phyloP scores from a whole-genome alignment of 2,888 invertebrate genomes.

The Gandaritis pyraliata region DNA sequence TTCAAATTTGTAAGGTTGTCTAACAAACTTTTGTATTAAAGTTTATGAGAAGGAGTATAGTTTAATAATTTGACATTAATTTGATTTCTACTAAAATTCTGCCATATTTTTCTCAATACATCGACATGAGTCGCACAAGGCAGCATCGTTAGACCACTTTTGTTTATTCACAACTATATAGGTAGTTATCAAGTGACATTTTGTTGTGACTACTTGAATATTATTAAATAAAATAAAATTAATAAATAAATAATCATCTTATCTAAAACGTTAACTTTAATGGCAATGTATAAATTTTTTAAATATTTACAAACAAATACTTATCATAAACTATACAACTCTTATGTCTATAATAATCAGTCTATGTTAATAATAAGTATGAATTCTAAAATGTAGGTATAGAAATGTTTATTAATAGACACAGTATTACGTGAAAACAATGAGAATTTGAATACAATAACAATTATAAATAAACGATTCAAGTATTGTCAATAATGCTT shows the following conservation, averaged over 20 bases:
- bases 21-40: too few relatives aligned
- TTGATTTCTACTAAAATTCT: too few relatives aligned
- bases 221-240: too few relatives aligned
- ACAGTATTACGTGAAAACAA: conserved; percentile 22
- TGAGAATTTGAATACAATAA: conserved; percentile 33
- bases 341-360: conserved; percentile 71
- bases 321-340: conserved; percentile 55
- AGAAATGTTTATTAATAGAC: conserved; percentile 33
- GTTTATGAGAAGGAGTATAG: too few relatives aligned
- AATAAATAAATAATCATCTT: conserved; percentile 12
- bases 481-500: conserved; percentile 35
- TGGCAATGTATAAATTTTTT: conserved; percentile 47
- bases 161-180: background rate
- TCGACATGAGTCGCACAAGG: conserved; percentile 16
- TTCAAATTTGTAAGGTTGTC: too few relatives aligned
- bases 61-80: too few relatives aligned
- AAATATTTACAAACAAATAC: conserved; percentile 54
- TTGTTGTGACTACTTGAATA: background rate
- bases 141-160: conserved; percentile 2
- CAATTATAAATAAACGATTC: conserved; percentile 30
- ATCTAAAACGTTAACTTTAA: conserved; percentile 25
- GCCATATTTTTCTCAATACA: background rate
- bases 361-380: conserved; percentile 68
- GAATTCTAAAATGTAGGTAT: conserved; percentile 36
- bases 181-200: background rate